Conservation (phyloP, 64 coral and sea anemone genomes). For the Catalaphyllia jardinei region DNA sequence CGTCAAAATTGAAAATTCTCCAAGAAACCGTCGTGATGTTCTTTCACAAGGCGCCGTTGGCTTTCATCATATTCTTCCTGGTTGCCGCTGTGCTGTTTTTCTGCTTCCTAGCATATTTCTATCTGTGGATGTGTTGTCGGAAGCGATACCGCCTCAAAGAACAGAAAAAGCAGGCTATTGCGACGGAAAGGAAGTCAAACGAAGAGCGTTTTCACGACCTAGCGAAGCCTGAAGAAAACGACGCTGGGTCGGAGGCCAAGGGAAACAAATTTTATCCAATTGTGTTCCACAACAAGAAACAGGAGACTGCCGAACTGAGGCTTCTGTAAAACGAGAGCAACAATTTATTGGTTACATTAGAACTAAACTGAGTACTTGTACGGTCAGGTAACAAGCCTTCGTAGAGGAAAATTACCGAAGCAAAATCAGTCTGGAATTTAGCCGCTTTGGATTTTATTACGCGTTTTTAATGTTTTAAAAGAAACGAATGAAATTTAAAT, state of each 20-base stretch:
- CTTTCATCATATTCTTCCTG: slow-evolving; percentile 34
- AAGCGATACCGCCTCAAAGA: slow-evolving; percentile 31
- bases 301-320: slow-evolving; percentile 24
- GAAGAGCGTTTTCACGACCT: slow-evolving; percentile 31
- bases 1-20: neutral
- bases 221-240: neutral
- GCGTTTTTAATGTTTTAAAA: too few species aligned
- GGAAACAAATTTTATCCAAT: slow-evolving; percentile 28
- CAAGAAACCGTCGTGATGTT: neutral
- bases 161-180: neutral
- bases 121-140: slow-evolving; percentile 47
- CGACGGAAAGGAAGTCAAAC: slow-evolving; percentile 7
- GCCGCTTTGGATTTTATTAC: neutral
- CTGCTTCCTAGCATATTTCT: slow-evolving; percentile 38
- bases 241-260: neutral
- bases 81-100: slow-evolving; percentile 22
- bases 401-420: neutral
- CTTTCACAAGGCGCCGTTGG: slow-evolving; percentile 20
- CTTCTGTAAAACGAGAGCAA: neutral
- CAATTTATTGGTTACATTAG: neutral
- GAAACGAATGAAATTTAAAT: too few species aligned
- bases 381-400: neutral
- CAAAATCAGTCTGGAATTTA: neutral
- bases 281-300: slow-evolving; percentile 17
- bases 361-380: neutral